Base-by-base conservation (phyloP, 2,113 vertebrate genomes). In the Nicator chloris region DNA sequence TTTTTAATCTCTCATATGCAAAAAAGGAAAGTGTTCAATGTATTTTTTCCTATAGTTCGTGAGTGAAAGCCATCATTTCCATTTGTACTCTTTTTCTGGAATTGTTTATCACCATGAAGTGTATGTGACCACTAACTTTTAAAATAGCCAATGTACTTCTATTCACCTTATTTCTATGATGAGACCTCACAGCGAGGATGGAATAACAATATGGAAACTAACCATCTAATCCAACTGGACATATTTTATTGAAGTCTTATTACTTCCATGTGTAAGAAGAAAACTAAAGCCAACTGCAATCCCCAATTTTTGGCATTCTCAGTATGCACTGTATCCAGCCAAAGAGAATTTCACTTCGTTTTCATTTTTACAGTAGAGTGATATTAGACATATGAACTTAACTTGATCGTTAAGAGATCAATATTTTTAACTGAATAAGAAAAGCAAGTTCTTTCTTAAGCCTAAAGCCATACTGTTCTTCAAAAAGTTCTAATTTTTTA, bases 161-260 rank as follows among this genome's bases (percentile, higher is more conserved):
- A 70, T 72, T 90, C 84, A 93, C 66, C 95, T 97, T 96, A 87
- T 88, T 84, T 66, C 81, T 96, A 50, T 33, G 63, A 92, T 9
- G 76, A 97, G 97, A 98, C 97, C 95, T 95, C 97, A 97, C 97
- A 98, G 96, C 93, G 96, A 95, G 96, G 97, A 97, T 95, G 94
- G 94, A 98, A 97, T 93, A 98, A 97, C 96, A 89, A 92, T 96
- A 97, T 97, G 98, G 97, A 98, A 98, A 98, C 86, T 97, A 97
- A 95, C 78, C 78, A 90, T 87, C 87, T 96, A 94, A 96, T 97
- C 97, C 98, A 98, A 96, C 49, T 97, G 97, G 93, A 97, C 84
- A 90, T 91, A 90, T 82, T 93, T 97, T 96, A 97, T 81, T 97
- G 89, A 95, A 96, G 86, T 92, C 88, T 98, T 98, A 98, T 98